Percentiles rank a stretch among this genome's conserved stretches.
Evolutionary conservation across 2,797 vertebrate species (phyloP).

Genomic region (Staurois parvus): DNA sequence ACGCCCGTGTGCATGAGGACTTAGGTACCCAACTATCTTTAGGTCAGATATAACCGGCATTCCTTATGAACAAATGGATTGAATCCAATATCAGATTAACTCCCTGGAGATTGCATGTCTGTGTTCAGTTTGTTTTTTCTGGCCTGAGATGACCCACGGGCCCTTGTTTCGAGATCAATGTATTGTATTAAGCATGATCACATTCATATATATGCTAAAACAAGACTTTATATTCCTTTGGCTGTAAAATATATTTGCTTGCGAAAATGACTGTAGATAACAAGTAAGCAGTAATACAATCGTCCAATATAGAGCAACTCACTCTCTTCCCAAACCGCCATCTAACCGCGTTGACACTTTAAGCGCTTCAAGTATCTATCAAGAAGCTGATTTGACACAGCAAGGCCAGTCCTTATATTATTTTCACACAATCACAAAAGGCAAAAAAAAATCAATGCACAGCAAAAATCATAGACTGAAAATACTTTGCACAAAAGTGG

Average conservation of each 20-base stretch:
- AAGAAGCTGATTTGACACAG: constrained; percentile 26
- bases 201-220: too few relatives aligned
- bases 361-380: constrained; percentile 14
- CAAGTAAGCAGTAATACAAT: constrained; percentile 7
- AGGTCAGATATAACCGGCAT: too few relatives aligned
- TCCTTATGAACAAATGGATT: too few relatives aligned
- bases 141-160: too few relatives aligned
- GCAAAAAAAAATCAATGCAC: constrained; percentile 47
- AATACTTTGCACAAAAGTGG: constrained; percentile 32
- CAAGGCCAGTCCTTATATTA: constrained; percentile 16
- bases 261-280: not conserved
- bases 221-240: too few relatives aligned
- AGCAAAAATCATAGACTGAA: constrained; percentile 33
- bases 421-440: constrained; percentile 47
- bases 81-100: too few relatives aligned
- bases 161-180: too few relatives aligned
- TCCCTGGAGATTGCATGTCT: too few relatives aligned
- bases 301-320: constrained; percentile 1
- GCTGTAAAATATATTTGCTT: not conserved
- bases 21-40: too few relatives aligned
- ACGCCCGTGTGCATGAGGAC: too few relatives aligned
- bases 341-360: not conserved
- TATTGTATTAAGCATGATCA: too few relatives aligned
- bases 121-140: too few relatives aligned
- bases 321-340: constrained; percentile 2